These are phyloP conservation scores for Drosophila lutescens DNA, from an alignment of 2,888 invertebrate genomes.

Conservation along the genomic window DNA sequence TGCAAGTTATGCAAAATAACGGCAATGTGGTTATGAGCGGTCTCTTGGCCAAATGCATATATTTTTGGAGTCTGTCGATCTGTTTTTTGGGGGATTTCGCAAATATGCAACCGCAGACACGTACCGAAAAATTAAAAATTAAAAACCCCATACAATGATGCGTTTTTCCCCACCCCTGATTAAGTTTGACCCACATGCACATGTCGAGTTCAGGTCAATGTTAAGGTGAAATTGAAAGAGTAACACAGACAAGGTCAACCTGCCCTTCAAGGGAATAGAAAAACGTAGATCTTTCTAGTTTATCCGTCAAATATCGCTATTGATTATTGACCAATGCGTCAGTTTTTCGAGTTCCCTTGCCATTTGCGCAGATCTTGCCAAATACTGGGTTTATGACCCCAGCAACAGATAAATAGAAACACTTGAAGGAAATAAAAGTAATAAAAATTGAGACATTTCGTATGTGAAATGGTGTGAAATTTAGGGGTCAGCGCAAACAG, in stretches of 20 bases:
- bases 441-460: slow-evolving; percentile 26
- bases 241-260: slow-evolving; percentile 6
- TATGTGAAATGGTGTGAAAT: slow-evolving; percentile 62
- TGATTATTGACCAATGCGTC: slow-evolving; percentile 10
- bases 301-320: slow-evolving; percentile 20
- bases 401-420: background rate
- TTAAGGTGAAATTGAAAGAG: slow-evolving; percentile 59
- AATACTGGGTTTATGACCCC: slow-evolving; percentile 12
- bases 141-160: slow-evolving; percentile 14
- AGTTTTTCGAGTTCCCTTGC: slow-evolving; percentile 1
- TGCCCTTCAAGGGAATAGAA: background rate
- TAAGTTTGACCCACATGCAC: slow-evolving; percentile 59
- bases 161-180: slow-evolving; percentile 43
- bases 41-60: slow-evolving; percentile 51
- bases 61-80: slow-evolving; percentile 31
- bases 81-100: slow-evolving; percentile 34
- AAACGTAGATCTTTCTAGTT: slow-evolving; percentile 19
- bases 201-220: slow-evolving; percentile 70
- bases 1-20: slow-evolving; percentile 53
- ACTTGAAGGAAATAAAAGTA: slow-evolving; percentile 9
- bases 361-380: slow-evolving; percentile 13
- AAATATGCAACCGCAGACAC: slow-evolving; percentile 67
- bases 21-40: slow-evolving; percentile 44
- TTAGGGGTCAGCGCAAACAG: slow-evolving; percentile 10
- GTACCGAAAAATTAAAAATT: slow-evolving; percentile 39